Percentiles rank a stretch among this genome's conserved stretches.
Evolutionary conservation across 2,797 vertebrate genomes (phyloP).

Genomic region (Telmatherina bonti): DNA sequence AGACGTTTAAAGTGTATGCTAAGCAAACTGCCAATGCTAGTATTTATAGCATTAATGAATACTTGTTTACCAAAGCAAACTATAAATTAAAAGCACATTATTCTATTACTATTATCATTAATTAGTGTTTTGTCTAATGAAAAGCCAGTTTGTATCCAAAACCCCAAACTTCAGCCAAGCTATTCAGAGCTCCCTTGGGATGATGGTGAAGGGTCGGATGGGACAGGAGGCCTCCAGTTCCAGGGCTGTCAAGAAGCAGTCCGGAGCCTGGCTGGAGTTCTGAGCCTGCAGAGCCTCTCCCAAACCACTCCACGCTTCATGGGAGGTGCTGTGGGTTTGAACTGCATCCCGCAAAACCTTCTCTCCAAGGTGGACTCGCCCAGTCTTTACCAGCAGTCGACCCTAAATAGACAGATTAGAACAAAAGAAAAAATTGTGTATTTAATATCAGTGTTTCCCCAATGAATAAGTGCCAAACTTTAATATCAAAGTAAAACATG

Average conservation of each 20-base stretch:
- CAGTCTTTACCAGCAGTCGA: conserved; percentile 87
- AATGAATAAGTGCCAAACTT: neutral
- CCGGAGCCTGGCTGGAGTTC: conserved; percentile 87
- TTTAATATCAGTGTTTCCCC: neutral
- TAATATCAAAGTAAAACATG: neutral
- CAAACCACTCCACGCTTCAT: conserved; percentile 93
- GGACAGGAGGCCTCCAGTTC: conserved; percentile 96
- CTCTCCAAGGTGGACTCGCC: conserved; percentile 89
- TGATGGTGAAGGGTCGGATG: conserved; percentile 92
- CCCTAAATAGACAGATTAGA: conserved; percentile 81
- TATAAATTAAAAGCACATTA: conserved; percentile 1
- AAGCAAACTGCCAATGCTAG: neutral
- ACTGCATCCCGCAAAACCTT: conserved; percentile 94
- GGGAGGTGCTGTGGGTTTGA: conserved; percentile 89
- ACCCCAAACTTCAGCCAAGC: neutral
- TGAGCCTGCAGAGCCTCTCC: conserved; percentile 92
- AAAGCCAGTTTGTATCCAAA: neutral
- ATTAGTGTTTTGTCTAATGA: neutral
- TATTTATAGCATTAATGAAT: neutral
- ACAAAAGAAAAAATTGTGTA: neutral
- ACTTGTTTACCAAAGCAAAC: neutral
- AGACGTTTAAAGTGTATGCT: neutral
- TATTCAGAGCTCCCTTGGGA: conserved; percentile 91
- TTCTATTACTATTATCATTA: neutral
- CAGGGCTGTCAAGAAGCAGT: conserved; percentile 94